Base-by-base conservation (phyloP, 2,888 invertebrate genomes). In the Drosophila prostipennis region DNA sequence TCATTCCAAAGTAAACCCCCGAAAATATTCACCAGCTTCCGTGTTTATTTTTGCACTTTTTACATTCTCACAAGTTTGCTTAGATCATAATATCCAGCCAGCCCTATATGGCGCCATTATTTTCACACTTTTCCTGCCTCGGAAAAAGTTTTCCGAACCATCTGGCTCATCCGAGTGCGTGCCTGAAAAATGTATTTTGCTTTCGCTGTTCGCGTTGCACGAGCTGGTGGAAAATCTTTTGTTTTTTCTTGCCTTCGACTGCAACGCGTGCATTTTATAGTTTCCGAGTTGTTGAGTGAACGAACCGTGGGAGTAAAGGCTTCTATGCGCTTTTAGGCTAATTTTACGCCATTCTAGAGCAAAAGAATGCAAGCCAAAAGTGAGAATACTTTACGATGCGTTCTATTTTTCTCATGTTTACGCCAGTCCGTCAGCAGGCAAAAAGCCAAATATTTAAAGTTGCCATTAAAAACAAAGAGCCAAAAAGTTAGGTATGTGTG, bases 241-340 rank as follows among this genome's bases (percentile, higher is more conserved):
- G 39, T 40, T 46, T 46, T 46, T 55, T 56, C 68, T 70, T 34
- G n/a, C 39, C 39, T 26, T 10, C 43, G 68, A 54, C 56, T 85
- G 85, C 85, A 81, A 74, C 82, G 79, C 77, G 75, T 82, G 82
- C 82, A 87, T 79, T 87, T 82, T 79, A 87, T 82, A 70, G 82
- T 75, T 79, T 63, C 45, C n/a, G 34, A 64, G 63, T 56, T 76
- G 75, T 46, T 51, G 76, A 64, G 69, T 55, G 43, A 72, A 48
- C 51, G 64, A 32, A 39, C 65, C 51, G 65, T 51, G 51, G 51
- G 64, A 37, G 48, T 26, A 37, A 26, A 40, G 64, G 53, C 67
- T 37, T 64, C 45, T 43, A 29, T 43, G 52, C 64, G 14, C 46
- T 39, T 48, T 57, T 52, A n/a, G 39, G 40, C 42, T 53, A 70